phyloP scores from a whole-genome alignment of 1,140 invertebrate genomes.

The Brachionus asplanchnoidis region DNA sequence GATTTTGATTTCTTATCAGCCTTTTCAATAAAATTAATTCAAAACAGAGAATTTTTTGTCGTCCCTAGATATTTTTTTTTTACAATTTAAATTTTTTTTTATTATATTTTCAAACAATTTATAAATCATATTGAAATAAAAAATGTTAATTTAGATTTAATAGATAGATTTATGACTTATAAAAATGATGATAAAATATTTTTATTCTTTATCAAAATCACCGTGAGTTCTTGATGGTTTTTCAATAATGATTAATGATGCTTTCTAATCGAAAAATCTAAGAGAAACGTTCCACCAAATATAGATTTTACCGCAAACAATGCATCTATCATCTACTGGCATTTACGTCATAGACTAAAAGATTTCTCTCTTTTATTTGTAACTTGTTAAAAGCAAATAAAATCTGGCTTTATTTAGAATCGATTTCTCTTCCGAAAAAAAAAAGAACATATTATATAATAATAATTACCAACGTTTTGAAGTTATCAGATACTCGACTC shows the following conservation, averaged over 20 bases:
- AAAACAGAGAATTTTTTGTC: neutral
- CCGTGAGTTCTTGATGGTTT: neutral
- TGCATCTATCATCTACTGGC: neutral
- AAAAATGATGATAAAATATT: neutral
- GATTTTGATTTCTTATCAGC: neutral
- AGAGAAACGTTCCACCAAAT: neutral
- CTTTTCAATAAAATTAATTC: neutral
- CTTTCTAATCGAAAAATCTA: neutral
- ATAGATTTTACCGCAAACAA: neutral
- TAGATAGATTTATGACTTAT: neutral
- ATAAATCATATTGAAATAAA: neutral
- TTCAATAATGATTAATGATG: conserved; percentile 23
- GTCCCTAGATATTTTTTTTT: too few relatives aligned
- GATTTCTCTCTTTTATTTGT: conserved; percentile 1
- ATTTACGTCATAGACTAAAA: conserved; percentile 13
- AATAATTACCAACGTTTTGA: neutral
- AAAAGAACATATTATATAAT: neutral
- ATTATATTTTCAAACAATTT: neutral
- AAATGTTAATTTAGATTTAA: neutral
- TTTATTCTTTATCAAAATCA: neutral
- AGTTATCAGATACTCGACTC: neutral
- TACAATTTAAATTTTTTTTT: neutral
- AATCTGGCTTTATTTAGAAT: neutral
- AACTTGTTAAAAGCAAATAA: conserved; percentile 7
- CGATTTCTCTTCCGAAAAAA: neutral